These are phyloP conservation scores for Etia nguti DNA, from an alignment of 2,113 vertebrate genomes.

Conservation along the genomic window DNA sequence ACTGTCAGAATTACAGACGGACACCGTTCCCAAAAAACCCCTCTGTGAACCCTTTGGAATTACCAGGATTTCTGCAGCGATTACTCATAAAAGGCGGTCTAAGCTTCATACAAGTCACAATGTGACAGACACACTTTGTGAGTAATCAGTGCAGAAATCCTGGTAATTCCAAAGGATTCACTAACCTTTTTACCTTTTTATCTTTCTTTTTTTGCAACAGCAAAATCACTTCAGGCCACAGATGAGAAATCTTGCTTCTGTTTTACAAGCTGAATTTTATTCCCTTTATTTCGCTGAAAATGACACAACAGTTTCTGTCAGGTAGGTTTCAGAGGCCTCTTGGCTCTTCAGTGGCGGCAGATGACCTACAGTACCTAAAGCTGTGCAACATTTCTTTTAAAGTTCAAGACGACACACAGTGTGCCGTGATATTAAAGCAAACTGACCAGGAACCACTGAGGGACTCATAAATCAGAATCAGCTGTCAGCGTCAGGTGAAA, in stretches of 20 bases:
- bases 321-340: not conserved
- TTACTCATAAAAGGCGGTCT: not conserved
- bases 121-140: not conserved
- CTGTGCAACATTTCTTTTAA: not conserved
- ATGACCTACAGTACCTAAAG: not conserved
- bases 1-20: not conserved
- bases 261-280: not conserved
- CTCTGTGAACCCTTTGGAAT: not conserved
- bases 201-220: not conserved
- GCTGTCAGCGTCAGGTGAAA: slow-evolving; percentile 51
- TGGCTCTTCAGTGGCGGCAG: not conserved
- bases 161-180: not conserved
- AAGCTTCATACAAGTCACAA: not conserved
- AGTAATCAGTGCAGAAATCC: not conserved
- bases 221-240: not conserved
- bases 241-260: not conserved
- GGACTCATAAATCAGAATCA: slow-evolving; percentile 56
- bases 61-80: not conserved
- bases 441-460: not conserved
- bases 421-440: not conserved
- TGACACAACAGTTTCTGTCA: not conserved
- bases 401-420: not conserved
- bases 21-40: not conserved
- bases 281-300: not conserved
- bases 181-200: not conserved